phyloP scores from a whole-genome alignment of 2,113 vertebrate genomes.

The Lagopus muta region DNA sequence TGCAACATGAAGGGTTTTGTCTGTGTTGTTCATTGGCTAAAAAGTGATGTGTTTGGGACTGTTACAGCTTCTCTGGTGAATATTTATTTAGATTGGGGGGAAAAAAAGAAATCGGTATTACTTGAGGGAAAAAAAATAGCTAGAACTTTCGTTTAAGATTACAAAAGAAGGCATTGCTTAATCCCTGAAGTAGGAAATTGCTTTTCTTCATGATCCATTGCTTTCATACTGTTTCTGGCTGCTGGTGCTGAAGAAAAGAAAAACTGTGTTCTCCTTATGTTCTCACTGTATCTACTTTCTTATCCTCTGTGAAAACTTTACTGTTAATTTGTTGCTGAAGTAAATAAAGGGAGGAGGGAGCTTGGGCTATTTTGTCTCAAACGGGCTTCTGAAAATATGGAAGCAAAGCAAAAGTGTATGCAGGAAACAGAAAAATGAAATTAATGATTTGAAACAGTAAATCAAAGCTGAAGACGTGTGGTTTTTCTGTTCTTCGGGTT shows the following conservation, averaged over 20 bases:
- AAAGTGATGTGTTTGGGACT: constrained; percentile 43
- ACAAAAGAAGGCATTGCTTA: constrained; percentile 79
- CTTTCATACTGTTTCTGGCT: constrained; percentile 74
- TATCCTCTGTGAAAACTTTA: constrained; percentile 24
- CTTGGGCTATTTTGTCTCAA: constrained; percentile 31
- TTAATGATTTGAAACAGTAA: constrained; percentile 28
- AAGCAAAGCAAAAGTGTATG: constrained; percentile 41
- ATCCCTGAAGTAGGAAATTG: constrained; percentile 82
- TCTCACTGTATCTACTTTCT: constrained; percentile 51
- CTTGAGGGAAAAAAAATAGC: neutral
- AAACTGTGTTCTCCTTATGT: constrained; percentile 45
- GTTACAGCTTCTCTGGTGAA: constrained; percentile 55
- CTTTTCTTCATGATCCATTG: constrained; percentile 83
- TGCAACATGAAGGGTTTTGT: constrained; percentile 58
- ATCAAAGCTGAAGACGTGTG: constrained; percentile 6
- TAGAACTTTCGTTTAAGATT: constrained; percentile 79
- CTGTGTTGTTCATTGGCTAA: constrained; percentile 66
- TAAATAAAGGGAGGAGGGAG: constrained; percentile 35
- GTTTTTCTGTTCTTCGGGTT: neutral
- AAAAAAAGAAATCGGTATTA: too few relatives aligned
- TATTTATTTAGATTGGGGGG: constrained; percentile 74
- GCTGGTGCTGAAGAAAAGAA: constrained; percentile 59
- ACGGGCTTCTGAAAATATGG: constrained; percentile 3
- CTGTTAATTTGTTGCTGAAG: constrained; percentile 62
- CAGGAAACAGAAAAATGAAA: constrained; percentile 58